Percentiles rank a stretch among this genome's conserved stretches.
Conservation (phyloP, 2,113 vertebrate species). For the Phaethornis superciliosus region DNA sequence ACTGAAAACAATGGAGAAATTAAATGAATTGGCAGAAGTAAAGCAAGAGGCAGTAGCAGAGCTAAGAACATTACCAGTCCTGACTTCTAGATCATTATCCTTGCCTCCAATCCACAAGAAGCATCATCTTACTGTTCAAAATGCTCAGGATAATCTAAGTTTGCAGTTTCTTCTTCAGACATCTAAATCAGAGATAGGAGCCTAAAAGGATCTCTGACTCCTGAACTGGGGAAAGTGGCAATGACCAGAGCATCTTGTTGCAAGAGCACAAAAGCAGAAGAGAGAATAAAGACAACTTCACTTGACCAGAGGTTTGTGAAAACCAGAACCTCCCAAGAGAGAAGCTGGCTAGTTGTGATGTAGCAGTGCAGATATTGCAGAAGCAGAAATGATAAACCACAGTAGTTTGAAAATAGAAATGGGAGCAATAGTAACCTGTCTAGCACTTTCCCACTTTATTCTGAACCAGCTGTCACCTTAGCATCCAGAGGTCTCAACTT, state of each 20-base stretch:
- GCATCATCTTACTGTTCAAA: background rate
- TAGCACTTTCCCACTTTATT: background rate
- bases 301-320: background rate
- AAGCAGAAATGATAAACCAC: background rate
- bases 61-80: background rate
- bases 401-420: background rate
- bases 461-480: background rate
- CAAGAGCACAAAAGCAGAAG: background rate
- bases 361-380: rapidly evolving
- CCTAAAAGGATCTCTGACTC: background rate
- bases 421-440: background rate
- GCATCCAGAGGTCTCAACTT: background rate
- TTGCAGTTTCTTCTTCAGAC: background rate
- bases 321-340: background rate
- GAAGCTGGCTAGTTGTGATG: background rate
- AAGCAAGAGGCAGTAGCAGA: background rate
- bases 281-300: background rate
- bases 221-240: background rate
- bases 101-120: background rate
- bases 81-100: background rate
- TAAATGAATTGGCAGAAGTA: background rate
- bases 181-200: background rate
- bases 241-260: background rate
- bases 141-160: background rate
- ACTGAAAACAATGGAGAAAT: background rate